These are phyloP conservation scores for Cosmia pyralina DNA, from an alignment of 2,888 invertebrate species.

Conservation along the genomic window DNA sequence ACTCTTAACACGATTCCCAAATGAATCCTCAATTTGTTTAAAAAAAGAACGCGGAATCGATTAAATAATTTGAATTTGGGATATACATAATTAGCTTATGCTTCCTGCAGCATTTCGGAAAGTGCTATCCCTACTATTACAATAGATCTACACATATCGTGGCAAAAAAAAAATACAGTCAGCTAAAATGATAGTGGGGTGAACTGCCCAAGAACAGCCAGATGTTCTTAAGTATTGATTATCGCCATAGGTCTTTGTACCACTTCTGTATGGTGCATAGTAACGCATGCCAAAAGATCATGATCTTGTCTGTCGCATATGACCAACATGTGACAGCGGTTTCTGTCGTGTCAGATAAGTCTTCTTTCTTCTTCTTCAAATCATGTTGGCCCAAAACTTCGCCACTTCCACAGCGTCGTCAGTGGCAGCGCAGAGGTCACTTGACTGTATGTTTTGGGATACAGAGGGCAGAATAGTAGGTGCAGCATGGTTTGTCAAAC, in stretches of 20 bases:
- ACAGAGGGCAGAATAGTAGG: neutral
- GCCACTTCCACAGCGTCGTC: neutral
- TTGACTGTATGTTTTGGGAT: neutral
- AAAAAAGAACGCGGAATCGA: conserved; percentile 71
- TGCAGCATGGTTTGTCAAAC: neutral
- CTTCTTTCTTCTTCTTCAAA: neutral
- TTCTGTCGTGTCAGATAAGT: neutral
- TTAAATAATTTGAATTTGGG: conserved; percentile 71
- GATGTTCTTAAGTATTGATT: neutral
- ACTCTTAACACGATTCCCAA: conserved; percentile 77
- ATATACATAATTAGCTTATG: conserved; percentile 43
- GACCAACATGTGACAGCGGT: no score
- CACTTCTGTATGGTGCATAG: no score
- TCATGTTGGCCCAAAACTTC: neutral
- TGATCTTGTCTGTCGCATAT: no score
- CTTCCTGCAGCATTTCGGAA: neutral
- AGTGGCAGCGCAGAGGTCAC: neutral
- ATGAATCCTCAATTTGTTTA: conserved; percentile 78
- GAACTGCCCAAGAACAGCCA: neutral
- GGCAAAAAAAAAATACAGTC: neutral
- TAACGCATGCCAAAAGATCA: neutral
- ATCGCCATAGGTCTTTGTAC: no score
- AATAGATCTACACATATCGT: neutral
- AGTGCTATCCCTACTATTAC: neutral
- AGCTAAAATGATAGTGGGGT: no score